These are phyloP conservation scores for Belonocnema kinseyi DNA, from an alignment of 1,140 invertebrate genomes.

Conservation along the genomic window DNA sequence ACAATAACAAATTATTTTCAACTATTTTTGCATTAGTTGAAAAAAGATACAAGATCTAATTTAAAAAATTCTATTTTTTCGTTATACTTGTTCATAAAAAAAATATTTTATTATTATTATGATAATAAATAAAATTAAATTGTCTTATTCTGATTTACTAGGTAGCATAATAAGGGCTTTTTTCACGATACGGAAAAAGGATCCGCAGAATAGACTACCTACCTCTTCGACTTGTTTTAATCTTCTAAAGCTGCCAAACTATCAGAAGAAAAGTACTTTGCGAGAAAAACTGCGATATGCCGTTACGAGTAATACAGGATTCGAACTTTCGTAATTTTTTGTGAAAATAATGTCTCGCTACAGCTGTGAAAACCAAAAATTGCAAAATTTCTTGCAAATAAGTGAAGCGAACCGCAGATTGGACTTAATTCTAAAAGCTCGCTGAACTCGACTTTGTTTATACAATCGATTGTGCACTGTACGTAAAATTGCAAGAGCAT, in stretches of 20 bases:
- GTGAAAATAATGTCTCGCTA: not conserved
- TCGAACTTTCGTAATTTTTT: constrained; percentile 91
- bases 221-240: constrained; percentile 99
- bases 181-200: constrained; percentile 97
- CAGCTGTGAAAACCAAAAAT: constrained; percentile 19
- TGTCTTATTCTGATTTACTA: constrained; percentile 59
- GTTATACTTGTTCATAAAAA: not conserved
- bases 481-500: constrained; percentile 26
- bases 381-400: constrained; percentile 1
- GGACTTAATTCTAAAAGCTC: not conserved
- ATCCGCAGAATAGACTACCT: constrained; percentile 95
- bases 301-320: constrained; percentile 98
- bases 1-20: no score
- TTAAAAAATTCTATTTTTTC: no score
- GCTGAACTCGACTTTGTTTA: not conserved
- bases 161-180: constrained; percentile 98
- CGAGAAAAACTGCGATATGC: constrained; percentile 98
- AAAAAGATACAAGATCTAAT: no score
- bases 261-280: constrained; percentile 96
- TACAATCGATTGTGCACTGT: not conserved
- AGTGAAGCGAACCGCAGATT: not conserved
- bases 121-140: no score
- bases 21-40: no score
- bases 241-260: constrained; percentile 98
- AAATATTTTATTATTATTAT: constrained; percentile 18